These are phyloP conservation scores for Aspidoscelis tigris DNA, from an alignment of 2,113 vertebrate species.

Conservation along the genomic window DNA sequence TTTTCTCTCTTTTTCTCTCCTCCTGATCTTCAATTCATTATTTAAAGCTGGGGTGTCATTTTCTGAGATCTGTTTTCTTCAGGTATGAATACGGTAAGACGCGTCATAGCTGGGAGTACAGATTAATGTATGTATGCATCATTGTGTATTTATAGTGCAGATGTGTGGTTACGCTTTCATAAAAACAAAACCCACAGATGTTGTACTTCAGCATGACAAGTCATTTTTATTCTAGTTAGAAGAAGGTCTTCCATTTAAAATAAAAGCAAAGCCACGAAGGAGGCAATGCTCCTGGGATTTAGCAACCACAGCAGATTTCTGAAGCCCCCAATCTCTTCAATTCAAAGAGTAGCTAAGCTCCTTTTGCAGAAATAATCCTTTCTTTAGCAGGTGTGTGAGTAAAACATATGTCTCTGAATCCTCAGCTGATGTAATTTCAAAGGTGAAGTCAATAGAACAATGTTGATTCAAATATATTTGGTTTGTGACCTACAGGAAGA, in stretches of 20 bases:
- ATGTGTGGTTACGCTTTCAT: constrained; percentile 33
- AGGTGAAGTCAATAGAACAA: constrained; percentile 14
- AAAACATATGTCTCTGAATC: constrained; percentile 8
- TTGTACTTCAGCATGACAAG: constrained; percentile 39
- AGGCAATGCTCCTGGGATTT: constrained; percentile 32
- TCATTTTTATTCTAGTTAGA: constrained; percentile 42
- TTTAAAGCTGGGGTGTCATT: constrained; percentile 56
- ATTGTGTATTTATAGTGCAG: constrained; percentile 29
- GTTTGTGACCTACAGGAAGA: background rate
- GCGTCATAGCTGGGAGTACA: background rate
- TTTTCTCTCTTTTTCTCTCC: constrained; percentile 33
- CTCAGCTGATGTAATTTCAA: constrained; percentile 28
- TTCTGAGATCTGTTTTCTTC: constrained; percentile 42
- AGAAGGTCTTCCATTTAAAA: constrained; percentile 30
- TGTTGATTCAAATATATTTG: constrained; percentile 14
- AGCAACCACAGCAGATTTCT: constrained; percentile 22
- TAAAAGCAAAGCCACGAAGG: constrained; percentile 34
- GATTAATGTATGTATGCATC: constrained; percentile 1
- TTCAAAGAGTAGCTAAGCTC: constrained; percentile 39
- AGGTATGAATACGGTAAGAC: constrained; percentile 29
- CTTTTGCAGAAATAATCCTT: background rate
- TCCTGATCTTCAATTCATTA: background rate
- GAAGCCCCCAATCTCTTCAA: constrained; percentile 22
- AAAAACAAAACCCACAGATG: constrained; percentile 31
- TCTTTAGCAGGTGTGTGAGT: background rate